Percentiles rank a stretch among this genome's conserved stretches.
Conservation (phyloP, 1,140 invertebrate genomes). For the Macrosteles quadrilineatus region DNA sequence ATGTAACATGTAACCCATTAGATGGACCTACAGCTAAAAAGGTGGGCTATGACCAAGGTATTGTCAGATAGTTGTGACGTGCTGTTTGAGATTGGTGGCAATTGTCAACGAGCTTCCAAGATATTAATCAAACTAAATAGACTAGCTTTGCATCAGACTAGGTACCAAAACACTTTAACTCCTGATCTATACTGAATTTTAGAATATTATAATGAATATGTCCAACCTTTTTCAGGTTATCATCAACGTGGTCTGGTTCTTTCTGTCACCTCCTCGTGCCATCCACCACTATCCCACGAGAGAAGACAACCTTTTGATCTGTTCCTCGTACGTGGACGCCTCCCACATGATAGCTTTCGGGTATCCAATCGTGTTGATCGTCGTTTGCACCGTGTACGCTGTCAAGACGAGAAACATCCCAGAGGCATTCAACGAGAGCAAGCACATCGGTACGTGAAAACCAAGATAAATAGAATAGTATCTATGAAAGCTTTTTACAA, state of each 20-base stretch:
- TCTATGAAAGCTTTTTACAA: no score
- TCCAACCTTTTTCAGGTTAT: slow-evolving; percentile 67
- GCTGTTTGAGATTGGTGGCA: no score
- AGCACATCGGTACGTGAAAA: slow-evolving; percentile 56
- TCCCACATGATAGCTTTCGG: slow-evolving; percentile 71
- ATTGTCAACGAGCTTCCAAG: no score
- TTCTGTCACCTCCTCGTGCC: slow-evolving; percentile 80
- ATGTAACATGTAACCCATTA: no score
- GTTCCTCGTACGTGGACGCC: slow-evolving; percentile 81
- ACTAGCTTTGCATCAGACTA: no score
- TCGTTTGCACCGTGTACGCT: slow-evolving; percentile 71
- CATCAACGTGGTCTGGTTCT: slow-evolving; percentile 84
- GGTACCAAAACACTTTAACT: no score
- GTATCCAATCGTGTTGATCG: slow-evolving; percentile 73
- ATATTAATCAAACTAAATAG: no score
- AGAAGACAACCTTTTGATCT: slow-evolving; percentile 87
- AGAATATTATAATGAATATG: no score
- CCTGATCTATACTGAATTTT: no score
- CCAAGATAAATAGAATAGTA: background rate
- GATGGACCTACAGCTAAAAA: no score
- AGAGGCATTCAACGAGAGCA: slow-evolving; percentile 73
- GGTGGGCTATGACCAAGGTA: no score
- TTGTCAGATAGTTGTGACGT: no score
- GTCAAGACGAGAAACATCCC: slow-evolving; percentile 74
- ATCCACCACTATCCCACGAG: slow-evolving; percentile 85